Conservation (phyloP, 2,797 vertebrate species). For the Gobio occitaniae region DNA sequence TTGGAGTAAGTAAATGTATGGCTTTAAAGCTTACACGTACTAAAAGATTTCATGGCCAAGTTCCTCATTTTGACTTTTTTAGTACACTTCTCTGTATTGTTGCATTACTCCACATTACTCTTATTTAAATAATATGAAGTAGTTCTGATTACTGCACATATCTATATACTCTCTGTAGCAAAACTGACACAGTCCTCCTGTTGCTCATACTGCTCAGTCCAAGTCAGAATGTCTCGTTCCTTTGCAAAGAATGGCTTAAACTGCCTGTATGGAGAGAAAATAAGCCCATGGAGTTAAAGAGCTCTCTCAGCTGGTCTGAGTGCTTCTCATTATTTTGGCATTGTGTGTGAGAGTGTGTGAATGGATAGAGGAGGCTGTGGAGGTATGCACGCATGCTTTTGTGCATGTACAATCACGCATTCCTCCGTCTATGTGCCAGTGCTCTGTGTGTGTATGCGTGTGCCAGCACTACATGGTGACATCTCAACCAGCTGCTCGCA, state of each 20-base stretch:
- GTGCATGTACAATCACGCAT: neutral
- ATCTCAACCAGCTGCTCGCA: constrained; percentile 62
- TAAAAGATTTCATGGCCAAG: too few species aligned
- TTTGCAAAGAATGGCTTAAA: constrained; percentile 45
- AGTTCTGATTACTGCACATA: neutral
- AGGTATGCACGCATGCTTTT: constrained; percentile 29
- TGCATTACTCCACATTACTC: neutral
- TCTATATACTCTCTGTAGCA: neutral
- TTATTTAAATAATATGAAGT: neutral
- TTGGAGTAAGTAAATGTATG: too few species aligned
- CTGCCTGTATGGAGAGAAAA: constrained; percentile 36
- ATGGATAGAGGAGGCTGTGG: constrained; percentile 16
- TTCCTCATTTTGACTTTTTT: too few species aligned
- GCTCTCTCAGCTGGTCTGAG: constrained; percentile 54
- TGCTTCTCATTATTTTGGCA: constrained; percentile 58
- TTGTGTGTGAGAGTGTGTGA: constrained; percentile 40
- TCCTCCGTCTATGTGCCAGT: constrained; percentile 30
- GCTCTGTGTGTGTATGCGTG: constrained; percentile 37
- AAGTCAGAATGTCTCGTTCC: constrained; percentile 37
- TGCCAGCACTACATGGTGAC: constrained; percentile 49
- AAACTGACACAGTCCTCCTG: neutral
- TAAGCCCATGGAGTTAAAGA: constrained; percentile 50
- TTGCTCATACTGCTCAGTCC: neutral
- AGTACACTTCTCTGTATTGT: neutral
- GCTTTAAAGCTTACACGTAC: too few species aligned